These are phyloP conservation scores for Hyposoter didymator DNA, from an alignment of 2,888 invertebrate species.

Conservation along the genomic window DNA sequence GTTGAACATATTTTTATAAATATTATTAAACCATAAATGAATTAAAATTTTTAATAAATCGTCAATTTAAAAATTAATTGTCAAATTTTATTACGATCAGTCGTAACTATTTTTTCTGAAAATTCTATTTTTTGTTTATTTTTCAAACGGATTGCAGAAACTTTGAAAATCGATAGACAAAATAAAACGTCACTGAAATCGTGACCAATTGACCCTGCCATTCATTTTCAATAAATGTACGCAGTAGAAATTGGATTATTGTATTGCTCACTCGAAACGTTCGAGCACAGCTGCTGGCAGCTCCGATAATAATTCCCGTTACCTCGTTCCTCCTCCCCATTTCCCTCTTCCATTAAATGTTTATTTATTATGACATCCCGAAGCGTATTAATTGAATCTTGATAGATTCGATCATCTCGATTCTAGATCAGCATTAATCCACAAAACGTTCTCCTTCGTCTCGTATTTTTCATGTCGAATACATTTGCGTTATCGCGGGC, in stretches of 20 bases:
- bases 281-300: slow-evolving; percentile 48
- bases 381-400: slow-evolving; percentile 68
- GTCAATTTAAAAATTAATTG: no score
- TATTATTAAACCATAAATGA: neutral
- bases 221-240: slow-evolving; percentile 62
- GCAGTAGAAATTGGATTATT: slow-evolving; percentile 71
- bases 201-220: slow-evolving; percentile 26
- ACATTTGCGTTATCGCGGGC: slow-evolving; percentile 41
- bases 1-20: neutral
- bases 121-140: neutral
- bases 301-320: slow-evolving; percentile 38
- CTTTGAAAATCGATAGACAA: neutral
- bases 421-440: slow-evolving; percentile 60
- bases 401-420: slow-evolving; percentile 63
- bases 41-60: no score
- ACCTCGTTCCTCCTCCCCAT: slow-evolving; percentile 12
- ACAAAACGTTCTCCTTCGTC: slow-evolving; percentile 29
- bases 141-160: neutral
- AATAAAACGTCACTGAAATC: slow-evolving; percentile 4
- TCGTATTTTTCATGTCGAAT: slow-evolving; percentile 4
- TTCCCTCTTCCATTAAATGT: slow-evolving; percentile 22
- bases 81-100: neutral
- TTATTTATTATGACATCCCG: slow-evolving; percentile 68
- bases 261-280: slow-evolving; percentile 17
- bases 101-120: neutral